phyloP scores from a whole-genome alignment of 92 coral and sea anemone genomes.

The Umimayanthus kanabou region DNA sequence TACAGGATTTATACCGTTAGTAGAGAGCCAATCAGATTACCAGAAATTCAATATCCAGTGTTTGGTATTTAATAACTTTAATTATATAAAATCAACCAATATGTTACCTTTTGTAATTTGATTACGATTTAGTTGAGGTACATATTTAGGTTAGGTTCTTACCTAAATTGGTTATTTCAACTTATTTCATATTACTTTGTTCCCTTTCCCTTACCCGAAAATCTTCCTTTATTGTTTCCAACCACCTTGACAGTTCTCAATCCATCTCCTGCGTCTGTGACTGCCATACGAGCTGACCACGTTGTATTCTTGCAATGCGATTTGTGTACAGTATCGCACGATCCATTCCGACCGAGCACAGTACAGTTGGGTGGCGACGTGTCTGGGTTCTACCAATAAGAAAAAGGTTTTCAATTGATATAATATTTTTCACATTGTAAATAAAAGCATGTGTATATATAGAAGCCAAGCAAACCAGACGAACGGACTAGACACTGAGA shows the following conservation, averaged over 20 bases:
- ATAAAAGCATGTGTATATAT: no score
- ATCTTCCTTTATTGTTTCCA: conserved; percentile 30
- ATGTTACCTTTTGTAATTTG: no score
- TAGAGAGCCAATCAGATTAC: no score
- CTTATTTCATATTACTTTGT: background rate
- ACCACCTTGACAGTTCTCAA: conserved; percentile 27
- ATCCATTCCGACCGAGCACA: conserved; percentile 7
- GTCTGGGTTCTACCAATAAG: conserved; percentile 26
- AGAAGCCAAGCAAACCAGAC: no score
- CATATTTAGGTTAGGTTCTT: no score
- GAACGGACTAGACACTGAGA: no score
- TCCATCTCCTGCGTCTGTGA: conserved; percentile 40
- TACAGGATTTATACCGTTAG: no score
- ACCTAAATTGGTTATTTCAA: background rate
- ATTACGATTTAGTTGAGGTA: no score
- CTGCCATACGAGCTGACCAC: conserved; percentile 32
- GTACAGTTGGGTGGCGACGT: conserved; percentile 49
- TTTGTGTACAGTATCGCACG: conserved; percentile 27
- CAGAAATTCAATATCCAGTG: no score
- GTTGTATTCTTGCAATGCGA: conserved; percentile 28
- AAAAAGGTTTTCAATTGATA: background rate
- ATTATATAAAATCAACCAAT: no score
- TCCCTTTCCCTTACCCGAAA: conserved; percentile 3
- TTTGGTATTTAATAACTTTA: no score
- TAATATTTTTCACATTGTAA: no score